phyloP scores from a whole-genome alignment of 2,113 vertebrate species.

The Mesoclemmys tuberculata region DNA sequence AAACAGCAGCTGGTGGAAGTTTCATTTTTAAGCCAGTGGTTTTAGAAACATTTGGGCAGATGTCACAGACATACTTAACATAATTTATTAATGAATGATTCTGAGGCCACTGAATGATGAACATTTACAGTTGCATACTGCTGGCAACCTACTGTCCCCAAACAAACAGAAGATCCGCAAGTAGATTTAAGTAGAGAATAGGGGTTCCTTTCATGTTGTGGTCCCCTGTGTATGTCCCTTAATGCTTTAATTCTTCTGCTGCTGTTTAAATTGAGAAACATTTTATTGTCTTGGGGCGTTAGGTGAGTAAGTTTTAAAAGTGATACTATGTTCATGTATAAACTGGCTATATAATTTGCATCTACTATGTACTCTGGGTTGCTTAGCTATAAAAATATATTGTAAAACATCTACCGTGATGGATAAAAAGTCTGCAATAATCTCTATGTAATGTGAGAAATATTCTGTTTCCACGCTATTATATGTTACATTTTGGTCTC shows the following conservation, averaged over 20 bases:
- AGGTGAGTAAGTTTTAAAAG: neutral
- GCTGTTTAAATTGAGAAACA: neutral
- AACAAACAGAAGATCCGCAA: neutral
- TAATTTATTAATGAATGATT: neutral
- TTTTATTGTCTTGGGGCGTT: neutral
- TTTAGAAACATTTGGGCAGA: neutral
- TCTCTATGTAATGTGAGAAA: neutral
- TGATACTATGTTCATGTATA: neutral
- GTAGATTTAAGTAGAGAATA: neutral
- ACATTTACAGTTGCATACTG: neutral
- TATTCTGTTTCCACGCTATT: neutral
- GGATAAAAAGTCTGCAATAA: neutral
- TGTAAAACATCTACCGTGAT: neutral
- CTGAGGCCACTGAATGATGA: neutral
- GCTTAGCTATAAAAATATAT: neutral
- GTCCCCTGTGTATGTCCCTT: neutral
- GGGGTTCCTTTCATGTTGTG: neutral
- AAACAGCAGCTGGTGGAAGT: neutral
- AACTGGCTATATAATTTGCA: neutral
- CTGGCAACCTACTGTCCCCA: neutral
- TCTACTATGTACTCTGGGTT: neutral
- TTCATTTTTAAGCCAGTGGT: neutral
- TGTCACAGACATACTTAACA: neutral
- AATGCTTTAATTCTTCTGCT: neutral
- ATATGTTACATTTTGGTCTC: neutral